Conservation (phyloP, 2,888 invertebrate genomes). For the Boloria selene region DNA sequence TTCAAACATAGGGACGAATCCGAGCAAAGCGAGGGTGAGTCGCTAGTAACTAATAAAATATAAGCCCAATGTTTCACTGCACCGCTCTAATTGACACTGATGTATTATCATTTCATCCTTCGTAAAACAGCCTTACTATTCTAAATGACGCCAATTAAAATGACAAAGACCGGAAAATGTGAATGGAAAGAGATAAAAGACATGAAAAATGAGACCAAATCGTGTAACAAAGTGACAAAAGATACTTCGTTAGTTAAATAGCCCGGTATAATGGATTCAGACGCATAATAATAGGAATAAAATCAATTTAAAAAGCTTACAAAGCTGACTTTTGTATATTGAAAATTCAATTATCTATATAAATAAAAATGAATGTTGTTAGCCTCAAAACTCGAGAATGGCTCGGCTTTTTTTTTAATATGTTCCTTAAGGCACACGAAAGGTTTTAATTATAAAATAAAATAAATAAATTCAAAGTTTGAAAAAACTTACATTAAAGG, state of each 20-base stretch:
- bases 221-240: conserved; percentile 41
- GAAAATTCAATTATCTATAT: conserved; percentile 8
- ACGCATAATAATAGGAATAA: conserved; percentile 38
- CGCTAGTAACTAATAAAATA: not conserved
- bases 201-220: conserved; percentile 38
- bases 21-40: no score
- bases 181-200: conserved; percentile 38
- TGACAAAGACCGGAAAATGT: conserved; percentile 39
- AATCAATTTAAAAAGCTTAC: conserved; percentile 36
- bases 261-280: conserved; percentile 34
- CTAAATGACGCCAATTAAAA: conserved; percentile 37
- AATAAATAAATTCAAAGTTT: no score
- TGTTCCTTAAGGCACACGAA: no score
- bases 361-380: no score
- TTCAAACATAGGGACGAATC: no score
- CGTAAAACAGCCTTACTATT: conserved; percentile 23
- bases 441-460: no score
- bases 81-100: conserved; percentile 20
- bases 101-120: conserved; percentile 21
- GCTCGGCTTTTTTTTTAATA: no score
- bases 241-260: conserved; percentile 41
- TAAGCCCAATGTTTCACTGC: conserved; percentile 1
- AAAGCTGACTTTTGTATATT: not conserved
- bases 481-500: no score
- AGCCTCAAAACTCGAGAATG: no score